Evolutionary conservation across 2,888 invertebrate species (phyloP).

Genomic region (Agrotis exclamationis): DNA sequence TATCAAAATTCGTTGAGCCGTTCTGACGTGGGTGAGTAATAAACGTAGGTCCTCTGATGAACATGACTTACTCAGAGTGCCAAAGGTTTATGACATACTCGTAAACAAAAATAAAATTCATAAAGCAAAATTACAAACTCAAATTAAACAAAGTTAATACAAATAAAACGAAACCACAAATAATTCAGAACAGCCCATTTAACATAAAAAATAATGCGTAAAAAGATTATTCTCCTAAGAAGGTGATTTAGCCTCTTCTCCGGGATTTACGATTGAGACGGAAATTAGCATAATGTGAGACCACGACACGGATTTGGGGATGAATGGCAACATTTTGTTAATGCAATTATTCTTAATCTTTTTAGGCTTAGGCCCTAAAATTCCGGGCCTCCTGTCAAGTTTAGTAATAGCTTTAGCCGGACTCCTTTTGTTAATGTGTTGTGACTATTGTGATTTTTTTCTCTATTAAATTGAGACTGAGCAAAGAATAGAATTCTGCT

Average conservation of each 20-base stretch:
- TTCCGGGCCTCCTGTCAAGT: background rate
- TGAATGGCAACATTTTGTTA: conserved; percentile 46
- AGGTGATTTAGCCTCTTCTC: conserved; percentile 51
- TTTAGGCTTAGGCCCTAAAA: conserved; percentile 3
- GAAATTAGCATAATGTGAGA: conserved; percentile 75
- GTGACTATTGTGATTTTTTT: background rate
- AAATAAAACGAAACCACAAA: conserved; percentile 32
- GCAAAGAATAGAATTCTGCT: too few relatives aligned
- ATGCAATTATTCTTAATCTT: conserved; percentile 22
- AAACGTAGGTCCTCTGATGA: too few relatives aligned
- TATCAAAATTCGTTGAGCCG: too few relatives aligned
- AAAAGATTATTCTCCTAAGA: conserved; percentile 41
- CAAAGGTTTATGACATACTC: too few relatives aligned
- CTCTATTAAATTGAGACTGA: background rate
- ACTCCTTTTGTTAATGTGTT: background rate
- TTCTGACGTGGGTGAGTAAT: too few relatives aligned
- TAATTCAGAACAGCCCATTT: conserved; percentile 17
- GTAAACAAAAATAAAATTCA: background rate
- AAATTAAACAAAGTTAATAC: conserved; percentile 3
- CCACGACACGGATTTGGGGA: conserved; percentile 57
- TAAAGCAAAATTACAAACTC: background rate
- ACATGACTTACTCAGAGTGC: too few relatives aligned
- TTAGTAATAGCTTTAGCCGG: background rate
- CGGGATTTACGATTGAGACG: conserved; percentile 62
- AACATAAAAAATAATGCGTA: conserved; percentile 33